Evolutionary conservation across 2,113 vertebrate genomes (phyloP), one percentile per base, ranked within the genome.

Genomic region (Asarcornis scutulata): DNA sequence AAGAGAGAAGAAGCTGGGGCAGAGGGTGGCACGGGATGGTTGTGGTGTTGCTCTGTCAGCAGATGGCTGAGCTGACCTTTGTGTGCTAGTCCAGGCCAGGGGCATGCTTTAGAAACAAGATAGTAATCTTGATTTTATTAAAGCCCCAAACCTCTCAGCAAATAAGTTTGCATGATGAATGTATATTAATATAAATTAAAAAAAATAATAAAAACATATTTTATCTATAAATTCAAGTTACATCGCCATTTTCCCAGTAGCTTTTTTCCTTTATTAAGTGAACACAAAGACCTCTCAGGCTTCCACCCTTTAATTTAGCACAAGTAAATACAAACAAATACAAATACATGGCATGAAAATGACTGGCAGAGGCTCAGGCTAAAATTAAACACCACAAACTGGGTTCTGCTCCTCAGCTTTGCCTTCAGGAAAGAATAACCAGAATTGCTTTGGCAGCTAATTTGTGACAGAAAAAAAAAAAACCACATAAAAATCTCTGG

Each of bases 331-430:
- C 31, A 74, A 69, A 85, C 5, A 82, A 58, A 46, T 72, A 32
- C 44, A 77, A 80, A 75, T 64, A 68, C 8, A 58, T 50, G 71
- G 9, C 23, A 56, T 23, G 52, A 74, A 88, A 89, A 66, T 22
- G 32, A 63, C 55, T 25, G 22, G 18, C 23, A 18, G 20, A 52
- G 27, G n/a, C 50, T 86, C 63, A 77, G 40, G 46, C 55, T 83
- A 86, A 91, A 95, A 80, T 89, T 48, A 88, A 88, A 53, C 8
- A 27, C 44, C 34, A 4, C 71, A 81, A 59, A 71, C 34, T 16
- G 7, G 13, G 32, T 71, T 31, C 16, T 79, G 23, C 12, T 81
- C 44, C 12, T 88, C 63, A 55, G 2, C 48, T 78, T 74, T 77
- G 5, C 74, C 50, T 94, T 66, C 46, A 64, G 31, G 7, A 72